Conservation (phyloP, 2,888 invertebrate genomes). For the Melolontha melolontha region DNA sequence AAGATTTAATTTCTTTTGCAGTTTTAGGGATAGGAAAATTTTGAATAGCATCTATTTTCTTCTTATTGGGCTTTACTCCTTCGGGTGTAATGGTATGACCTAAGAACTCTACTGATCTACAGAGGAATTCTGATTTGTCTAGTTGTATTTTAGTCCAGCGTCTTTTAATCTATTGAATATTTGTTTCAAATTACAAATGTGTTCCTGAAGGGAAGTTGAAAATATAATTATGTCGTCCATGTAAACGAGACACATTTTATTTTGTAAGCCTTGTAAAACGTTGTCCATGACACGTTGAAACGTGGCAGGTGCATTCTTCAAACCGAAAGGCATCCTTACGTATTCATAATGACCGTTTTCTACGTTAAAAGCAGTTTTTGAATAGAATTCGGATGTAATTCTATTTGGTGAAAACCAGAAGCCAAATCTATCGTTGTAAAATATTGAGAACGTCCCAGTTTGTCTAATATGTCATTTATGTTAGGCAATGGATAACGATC, state of each 20-base stretch:
- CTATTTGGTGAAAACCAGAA: slow-evolving; percentile 57
- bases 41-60: slow-evolving; percentile 21
- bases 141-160: slow-evolving; percentile 44
- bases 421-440: slow-evolving; percentile 56
- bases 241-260: slow-evolving; percentile 46
- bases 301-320: no score
- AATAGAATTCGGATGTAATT: slow-evolving; percentile 49
- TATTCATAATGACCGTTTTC: slow-evolving; percentile 53
- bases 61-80: slow-evolving; percentile 38
- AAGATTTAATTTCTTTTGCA: no score
- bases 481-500: slow-evolving; percentile 55
- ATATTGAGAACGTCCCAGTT: slow-evolving; percentile 50
- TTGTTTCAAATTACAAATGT: slow-evolving; percentile 41
- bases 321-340: slow-evolving; percentile 53
- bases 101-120: slow-evolving; percentile 36
- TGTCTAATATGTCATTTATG: slow-evolving; percentile 36
- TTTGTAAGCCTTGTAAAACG: slow-evolving; percentile 43
- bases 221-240: slow-evolving; percentile 50
- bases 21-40: slow-evolving; percentile 30
- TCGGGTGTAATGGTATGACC: slow-evolving; percentile 40
- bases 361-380: slow-evolving; percentile 54
- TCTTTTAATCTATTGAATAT: no score
- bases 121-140: no score
- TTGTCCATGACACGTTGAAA: slow-evolving; percentile 50
- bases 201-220: no score